Evolutionary conservation across 1,140 invertebrate genomes (phyloP).

Genomic region (Archegozetes longisetosus): DNA sequence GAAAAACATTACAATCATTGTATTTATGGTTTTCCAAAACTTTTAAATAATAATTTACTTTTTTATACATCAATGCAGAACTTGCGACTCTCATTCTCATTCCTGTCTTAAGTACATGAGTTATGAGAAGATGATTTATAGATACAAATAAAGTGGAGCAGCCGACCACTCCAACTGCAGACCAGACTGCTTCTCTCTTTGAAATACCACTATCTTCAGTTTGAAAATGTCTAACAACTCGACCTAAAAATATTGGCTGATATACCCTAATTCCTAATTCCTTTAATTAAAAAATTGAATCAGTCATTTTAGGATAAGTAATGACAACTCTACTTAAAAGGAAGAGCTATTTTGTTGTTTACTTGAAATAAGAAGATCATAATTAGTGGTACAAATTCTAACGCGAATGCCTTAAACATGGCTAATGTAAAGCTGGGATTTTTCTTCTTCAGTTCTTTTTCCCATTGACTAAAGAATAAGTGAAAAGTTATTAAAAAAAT

Average conservation of each 20-base stretch:
- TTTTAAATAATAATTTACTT: neutral
- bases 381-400: neutral
- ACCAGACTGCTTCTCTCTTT: constrained; percentile 10
- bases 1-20: neutral
- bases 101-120: constrained; percentile 16
- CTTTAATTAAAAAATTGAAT: neutral
- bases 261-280: constrained; percentile 7
- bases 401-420: neutral
- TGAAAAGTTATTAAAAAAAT: no score
- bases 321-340: neutral
- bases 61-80: constrained; percentile 38
- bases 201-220: neutral
- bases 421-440: constrained; percentile 4
- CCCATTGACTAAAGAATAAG: constrained; percentile 28
- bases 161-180: constrained; percentile 45
- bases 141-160: neutral
- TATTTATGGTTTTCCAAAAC: neutral
- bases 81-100: constrained; percentile 38
- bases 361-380: neutral
- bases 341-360: no score
- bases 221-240: constrained; percentile 20
- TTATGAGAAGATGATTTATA: neutral
- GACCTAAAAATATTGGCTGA: constrained; percentile 13
- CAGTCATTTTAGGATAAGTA: neutral
- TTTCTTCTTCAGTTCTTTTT: constrained; percentile 2